Percentiles rank a stretch among this genome's conserved stretches.
Evolutionary conservation across 2,888 invertebrate genomes (phyloP).

Genomic region (Iselma pallidipennis): DNA sequence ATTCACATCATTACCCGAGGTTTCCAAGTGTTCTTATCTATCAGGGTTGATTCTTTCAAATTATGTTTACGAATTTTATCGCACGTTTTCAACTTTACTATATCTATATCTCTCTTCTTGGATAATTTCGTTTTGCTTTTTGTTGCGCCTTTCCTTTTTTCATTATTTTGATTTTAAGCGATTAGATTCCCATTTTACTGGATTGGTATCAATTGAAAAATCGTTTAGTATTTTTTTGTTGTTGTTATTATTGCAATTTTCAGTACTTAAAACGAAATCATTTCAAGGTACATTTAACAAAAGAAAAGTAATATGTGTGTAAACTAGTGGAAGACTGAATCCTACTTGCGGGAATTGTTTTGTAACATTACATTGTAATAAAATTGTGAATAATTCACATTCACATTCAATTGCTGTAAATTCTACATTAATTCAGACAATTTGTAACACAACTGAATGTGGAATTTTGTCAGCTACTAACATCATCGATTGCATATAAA

Average conservation of each 20-base stretch:
- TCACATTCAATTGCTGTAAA: too few relatives aligned
- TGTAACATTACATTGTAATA: too few relatives aligned
- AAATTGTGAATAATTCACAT: too few relatives aligned
- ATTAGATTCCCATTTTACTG: too few relatives aligned
- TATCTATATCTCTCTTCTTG: too few relatives aligned
- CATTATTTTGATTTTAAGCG: background rate
- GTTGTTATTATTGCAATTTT: too few relatives aligned
- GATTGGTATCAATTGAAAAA: too few relatives aligned
- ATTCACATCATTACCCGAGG: slow-evolving; percentile 11
- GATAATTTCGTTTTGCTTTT: slow-evolving; percentile 12
- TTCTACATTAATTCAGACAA: background rate
- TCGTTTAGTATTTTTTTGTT: too few relatives aligned
- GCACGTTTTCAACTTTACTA: slow-evolving; percentile 17
- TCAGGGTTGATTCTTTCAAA: slow-evolving; percentile 1
- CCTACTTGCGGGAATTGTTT: background rate
- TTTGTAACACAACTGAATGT: too few relatives aligned
- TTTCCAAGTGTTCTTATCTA: slow-evolving; percentile 12
- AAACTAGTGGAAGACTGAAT: background rate
- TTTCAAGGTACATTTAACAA: too few relatives aligned
- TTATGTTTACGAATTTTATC: slow-evolving; percentile 5
- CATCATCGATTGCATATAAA: background rate
- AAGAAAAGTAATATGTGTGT: background rate
- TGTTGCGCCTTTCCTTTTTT: background rate
- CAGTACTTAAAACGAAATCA: too few relatives aligned
- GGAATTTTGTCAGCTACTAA: background rate